These are phyloP conservation scores for Carapus acus DNA, from an alignment of 2,797 vertebrate genomes.

Conservation along the genomic window DNA sequence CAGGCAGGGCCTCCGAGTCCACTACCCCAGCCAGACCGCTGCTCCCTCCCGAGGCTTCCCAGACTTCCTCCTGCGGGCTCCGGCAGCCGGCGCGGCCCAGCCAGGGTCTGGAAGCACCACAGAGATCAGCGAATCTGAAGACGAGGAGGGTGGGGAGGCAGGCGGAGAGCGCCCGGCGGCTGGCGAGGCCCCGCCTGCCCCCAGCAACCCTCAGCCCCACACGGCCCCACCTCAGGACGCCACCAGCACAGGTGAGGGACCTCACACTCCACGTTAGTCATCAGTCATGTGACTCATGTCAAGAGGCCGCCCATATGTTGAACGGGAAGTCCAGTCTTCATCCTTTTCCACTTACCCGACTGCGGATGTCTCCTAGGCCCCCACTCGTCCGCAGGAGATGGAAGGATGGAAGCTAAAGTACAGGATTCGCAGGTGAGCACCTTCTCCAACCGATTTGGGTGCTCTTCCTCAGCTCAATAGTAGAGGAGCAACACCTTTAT, in stretches of 20 bases:
- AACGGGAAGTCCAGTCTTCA: no score
- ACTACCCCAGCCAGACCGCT: constrained; percentile 76
- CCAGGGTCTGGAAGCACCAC: constrained; percentile 67
- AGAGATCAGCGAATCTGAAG: constrained; percentile 70
- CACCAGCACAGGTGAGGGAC: no score
- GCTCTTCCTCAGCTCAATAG: background rate
- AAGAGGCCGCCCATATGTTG: no score
- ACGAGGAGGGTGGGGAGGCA: constrained; percentile 55
- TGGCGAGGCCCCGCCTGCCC: background rate
- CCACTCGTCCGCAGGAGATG: constrained; percentile 16
- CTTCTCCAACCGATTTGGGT: background rate
- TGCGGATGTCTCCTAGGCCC: constrained; percentile 22
- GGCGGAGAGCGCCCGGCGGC: background rate
- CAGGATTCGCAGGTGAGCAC: constrained; percentile 42
- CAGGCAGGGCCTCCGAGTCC: constrained; percentile 68
- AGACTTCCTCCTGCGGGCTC: constrained; percentile 64
- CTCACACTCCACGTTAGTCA: no score
- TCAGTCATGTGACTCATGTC: no score
- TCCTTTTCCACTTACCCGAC: no score
- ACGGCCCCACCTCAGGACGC: no score
- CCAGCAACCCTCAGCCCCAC: no score
- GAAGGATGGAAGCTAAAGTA: constrained; percentile 18
- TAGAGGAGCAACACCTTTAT: no score
- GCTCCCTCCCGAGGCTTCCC: constrained; percentile 67
- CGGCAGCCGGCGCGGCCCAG: constrained; percentile 56